A percentile compares a stretch with the other conserved stretches of the same genome.
Conservation (phyloP, 2,888 invertebrate species). For the Calliopum simillimum region DNA sequence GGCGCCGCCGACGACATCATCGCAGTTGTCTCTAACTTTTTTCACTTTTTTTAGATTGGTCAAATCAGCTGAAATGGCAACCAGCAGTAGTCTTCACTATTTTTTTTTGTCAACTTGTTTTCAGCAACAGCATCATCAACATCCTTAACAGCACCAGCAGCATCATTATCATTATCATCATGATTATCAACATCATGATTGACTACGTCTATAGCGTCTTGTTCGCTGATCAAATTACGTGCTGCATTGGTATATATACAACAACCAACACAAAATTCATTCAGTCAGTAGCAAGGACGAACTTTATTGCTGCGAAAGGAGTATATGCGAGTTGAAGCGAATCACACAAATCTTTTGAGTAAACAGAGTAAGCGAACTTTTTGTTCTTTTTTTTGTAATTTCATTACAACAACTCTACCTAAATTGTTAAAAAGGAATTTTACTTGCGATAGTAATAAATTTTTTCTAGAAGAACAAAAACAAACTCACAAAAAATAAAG, state of each 20-base stretch:
- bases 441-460: too few relatives aligned
- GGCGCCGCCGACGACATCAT: slow-evolving; percentile 17
- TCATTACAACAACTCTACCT: slow-evolving; percentile 23
- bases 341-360: slow-evolving; percentile 25
- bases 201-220: background rate
- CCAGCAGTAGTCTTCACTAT: slow-evolving; percentile 22
- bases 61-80: slow-evolving; percentile 32
- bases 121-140: background rate
- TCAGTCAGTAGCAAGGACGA: slow-evolving; percentile 14
- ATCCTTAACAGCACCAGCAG: background rate
- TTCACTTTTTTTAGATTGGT: background rate
- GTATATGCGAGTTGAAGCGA: background rate
- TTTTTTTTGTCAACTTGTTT: background rate
- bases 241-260: background rate
- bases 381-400: slow-evolving; percentile 10
- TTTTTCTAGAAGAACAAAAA: too few relatives aligned
- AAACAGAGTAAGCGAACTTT: slow-evolving; percentile 26
- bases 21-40: background rate
- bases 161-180: background rate
- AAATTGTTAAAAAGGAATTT: slow-evolving; percentile 15
- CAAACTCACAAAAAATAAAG: too few relatives aligned
- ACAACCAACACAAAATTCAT: background rate
- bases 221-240: slow-evolving; percentile 24
- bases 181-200: background rate
- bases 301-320: slow-evolving; percentile 1